Evolutionary conservation across 2,797 vertebrate species (phyloP), one percentile per base, ranked within the genome.

Genomic region (Carduelis carduelis): DNA sequence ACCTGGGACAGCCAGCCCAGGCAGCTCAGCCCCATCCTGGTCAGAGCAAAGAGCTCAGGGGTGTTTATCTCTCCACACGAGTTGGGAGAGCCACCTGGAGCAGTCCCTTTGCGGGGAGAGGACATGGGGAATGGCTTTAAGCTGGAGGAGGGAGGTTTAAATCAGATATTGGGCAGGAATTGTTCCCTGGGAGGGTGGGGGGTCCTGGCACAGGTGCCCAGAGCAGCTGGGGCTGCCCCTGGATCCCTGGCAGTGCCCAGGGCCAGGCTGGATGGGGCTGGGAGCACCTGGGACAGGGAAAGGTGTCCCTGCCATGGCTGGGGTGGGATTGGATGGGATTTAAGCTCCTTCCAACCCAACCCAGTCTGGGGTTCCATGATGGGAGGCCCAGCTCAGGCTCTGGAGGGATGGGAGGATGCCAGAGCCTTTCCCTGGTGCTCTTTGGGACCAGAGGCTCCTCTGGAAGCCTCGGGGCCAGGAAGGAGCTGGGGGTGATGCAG

Each of bases 241-340:
- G 77, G 14, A 35, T 21, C 50, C 60, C 60, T 30, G 50, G 24
- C 1, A 47, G 21, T 12, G 46, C 2, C 3, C 81, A 1, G 12
- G 32, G 52, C 32, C 52, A 9, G 70, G 52, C 2, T 84, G 70
- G 32, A 17, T 4, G 4, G 53, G 39, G 32, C 4, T 17, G 2
- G 37, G 47, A 34, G 23, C 72, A 5, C 30, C 57, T 43, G 37
- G 59, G 59, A 4, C 47, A 35, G 47, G 3, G 52, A 18, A 18
- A 52, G 27, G 27, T 8, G 70, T 27, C 70, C 52, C 61, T 66
- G 60, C 11, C 18, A 23, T 7, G 61, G 44, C 52, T 5, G 27
- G 70, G 28, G 3, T 11, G 72, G 9, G 2, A 5, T 7, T 1
- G 7, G 81, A 0, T 26, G 35, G 8, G 3, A 0, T 85, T 21